Conservation (phyloP, 1,140 invertebrate species). For the Zaprionus ghesquierei region DNA sequence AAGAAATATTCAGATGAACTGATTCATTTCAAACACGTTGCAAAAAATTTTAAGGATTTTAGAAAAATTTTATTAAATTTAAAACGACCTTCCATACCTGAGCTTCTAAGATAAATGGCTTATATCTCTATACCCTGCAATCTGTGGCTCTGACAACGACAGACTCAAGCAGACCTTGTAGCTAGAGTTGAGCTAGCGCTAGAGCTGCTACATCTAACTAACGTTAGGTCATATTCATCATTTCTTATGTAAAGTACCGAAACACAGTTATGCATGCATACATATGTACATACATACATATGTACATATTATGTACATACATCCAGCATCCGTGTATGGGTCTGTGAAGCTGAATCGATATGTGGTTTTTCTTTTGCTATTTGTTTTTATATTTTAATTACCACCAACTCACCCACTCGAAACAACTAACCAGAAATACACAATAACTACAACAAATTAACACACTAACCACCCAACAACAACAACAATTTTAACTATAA, state of each 20-base stretch:
- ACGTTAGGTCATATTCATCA: not conserved
- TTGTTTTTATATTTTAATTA: constrained; percentile 4
- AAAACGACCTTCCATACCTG: not conserved
- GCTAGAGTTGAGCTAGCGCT: not conserved
- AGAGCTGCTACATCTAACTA: not conserved
- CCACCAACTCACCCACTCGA: constrained; percentile 20
- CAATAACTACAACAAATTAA: not conserved
- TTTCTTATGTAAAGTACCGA: not conserved
- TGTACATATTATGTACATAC: not conserved
- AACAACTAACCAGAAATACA: not conserved
- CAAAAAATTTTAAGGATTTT: too few species aligned
- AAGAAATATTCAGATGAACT: too few species aligned
- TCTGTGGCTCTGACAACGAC: not conserved
- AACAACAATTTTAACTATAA: constrained; percentile 17
- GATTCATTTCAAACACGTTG: too few species aligned
- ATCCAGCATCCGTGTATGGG: constrained; percentile 6
- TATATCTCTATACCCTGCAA: not conserved
- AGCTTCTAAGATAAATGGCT: too few species aligned
- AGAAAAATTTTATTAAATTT: too few species aligned
- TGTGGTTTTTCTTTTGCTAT: not conserved
- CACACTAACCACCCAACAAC: not conserved
- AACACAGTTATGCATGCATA: not conserved
- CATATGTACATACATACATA: not conserved
- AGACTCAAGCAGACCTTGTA: not conserved
- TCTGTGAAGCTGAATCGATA: constrained; percentile 2